phyloP scores from a whole-genome alignment of 2,888 invertebrate genomes.

The Cheilosia vulpina region DNA sequence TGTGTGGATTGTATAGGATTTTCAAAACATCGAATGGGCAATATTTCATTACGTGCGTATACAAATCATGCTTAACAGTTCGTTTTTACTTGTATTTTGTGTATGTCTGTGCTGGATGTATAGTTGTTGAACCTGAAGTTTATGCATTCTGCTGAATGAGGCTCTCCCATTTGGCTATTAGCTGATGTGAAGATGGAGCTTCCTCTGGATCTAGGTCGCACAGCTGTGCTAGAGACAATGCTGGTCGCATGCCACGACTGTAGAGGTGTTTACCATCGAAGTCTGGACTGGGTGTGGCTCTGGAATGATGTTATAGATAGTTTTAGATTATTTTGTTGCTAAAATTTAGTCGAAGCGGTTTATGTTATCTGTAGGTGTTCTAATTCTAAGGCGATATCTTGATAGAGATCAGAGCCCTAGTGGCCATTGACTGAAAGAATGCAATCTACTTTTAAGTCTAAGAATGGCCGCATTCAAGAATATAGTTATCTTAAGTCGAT shows the following conservation, averaged over 20 bases:
- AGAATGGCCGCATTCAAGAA: too few species aligned
- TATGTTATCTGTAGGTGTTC: too few species aligned
- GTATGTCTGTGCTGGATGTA: constrained; percentile 32
- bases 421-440: too few species aligned
- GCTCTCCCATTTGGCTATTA: constrained; percentile 93
- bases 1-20: constrained; percentile 50
- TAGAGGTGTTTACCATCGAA: constrained; percentile 75
- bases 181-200: constrained; percentile 88
- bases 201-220: constrained; percentile 88
- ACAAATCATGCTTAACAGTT: constrained; percentile 53
- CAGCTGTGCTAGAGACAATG: constrained; percentile 88
- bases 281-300: constrained; percentile 80
- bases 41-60: constrained; percentile 47
- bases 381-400: too few species aligned
- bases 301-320: constrained; percentile 59
- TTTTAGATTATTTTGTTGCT: background rate
- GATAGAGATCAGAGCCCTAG: too few species aligned
- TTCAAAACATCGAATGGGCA: constrained; percentile 37
- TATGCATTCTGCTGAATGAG: constrained; percentile 86
- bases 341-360: too few species aligned
- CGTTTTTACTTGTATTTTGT: constrained; percentile 31
- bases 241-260: constrained; percentile 86
- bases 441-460: too few species aligned
- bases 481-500: too few species aligned
- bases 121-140: constrained; percentile 10